Conservation (phyloP, 1,140 invertebrate genomes). For the Drosophila melanica region DNA sequence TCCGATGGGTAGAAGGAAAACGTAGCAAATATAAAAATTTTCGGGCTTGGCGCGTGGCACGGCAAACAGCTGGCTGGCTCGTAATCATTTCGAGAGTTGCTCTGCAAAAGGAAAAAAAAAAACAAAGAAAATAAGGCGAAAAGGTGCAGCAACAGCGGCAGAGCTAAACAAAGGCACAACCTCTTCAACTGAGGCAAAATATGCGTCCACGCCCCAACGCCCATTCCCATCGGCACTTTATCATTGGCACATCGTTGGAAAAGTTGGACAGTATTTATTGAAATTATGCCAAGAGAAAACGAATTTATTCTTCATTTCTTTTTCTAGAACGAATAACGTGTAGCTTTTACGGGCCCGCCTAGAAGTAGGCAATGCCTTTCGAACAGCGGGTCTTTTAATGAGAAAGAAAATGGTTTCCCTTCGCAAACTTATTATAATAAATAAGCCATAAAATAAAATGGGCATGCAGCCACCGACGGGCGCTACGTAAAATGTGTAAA, state of each 20-base stretch:
- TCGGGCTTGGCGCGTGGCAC: conserved; percentile 66
- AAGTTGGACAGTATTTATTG: conserved; percentile 73
- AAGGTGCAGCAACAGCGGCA: conserved; percentile 34
- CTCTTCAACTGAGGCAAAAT: conserved; percentile 22
- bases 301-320: neutral
- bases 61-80: conserved; percentile 75
- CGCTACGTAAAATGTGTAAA: conserved; percentile 2
- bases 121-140: conserved; percentile 20
- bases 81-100: conserved; percentile 75
- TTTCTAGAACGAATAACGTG: conserved; percentile 50
- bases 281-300: conserved; percentile 37
- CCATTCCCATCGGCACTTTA: conserved; percentile 51
- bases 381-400: conserved; percentile 19
- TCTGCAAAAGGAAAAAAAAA: conserved; percentile 36
- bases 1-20: conserved; percentile 13
- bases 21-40: conserved; percentile 47
- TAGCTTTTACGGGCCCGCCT: conserved; percentile 58
- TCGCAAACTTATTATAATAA: conserved; percentile 54
- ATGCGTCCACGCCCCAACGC: conserved; percentile 29
- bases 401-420: conserved; percentile 7
- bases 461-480: neutral
- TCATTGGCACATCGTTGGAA: conserved; percentile 78
- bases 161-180: conserved; percentile 19
- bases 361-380: conserved; percentile 64
- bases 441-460: conserved; percentile 59